Conservation (phyloP, 2,797 vertebrate genomes). For the Sciurus carolinensis region DNA sequence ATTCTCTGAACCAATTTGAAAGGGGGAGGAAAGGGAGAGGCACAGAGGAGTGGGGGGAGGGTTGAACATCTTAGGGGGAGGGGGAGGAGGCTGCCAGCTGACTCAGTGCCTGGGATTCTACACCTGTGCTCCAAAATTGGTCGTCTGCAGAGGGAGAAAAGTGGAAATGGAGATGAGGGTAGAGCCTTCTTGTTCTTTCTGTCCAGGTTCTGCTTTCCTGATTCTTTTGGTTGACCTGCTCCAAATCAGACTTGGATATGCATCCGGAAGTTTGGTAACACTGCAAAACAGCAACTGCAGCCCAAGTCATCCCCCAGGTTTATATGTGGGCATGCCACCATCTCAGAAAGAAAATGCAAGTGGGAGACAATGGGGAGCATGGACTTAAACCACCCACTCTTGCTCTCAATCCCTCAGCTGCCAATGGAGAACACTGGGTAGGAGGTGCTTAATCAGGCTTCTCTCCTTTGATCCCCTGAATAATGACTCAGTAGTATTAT, state of each 20-base stretch:
- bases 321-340: too few relatives aligned
- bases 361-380: not conserved
- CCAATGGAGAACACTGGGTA: not conserved
- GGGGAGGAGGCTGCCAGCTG: not conserved
- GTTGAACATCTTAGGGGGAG: not conserved
- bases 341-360: not conserved
- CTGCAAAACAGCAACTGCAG: not conserved
- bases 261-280: not conserved
- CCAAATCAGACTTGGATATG: not conserved
- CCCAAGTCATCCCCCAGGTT: not conserved
- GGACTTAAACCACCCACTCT: not conserved
- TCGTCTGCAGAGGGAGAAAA: not conserved
- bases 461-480: not conserved
- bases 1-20: slow-evolving; percentile 52
- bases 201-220: not conserved
- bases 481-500: not conserved
- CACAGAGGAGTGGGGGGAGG: accelerated
- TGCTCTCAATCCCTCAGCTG: not conserved
- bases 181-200: not conserved
- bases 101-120: too few relatives aligned
- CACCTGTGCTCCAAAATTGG: not conserved
- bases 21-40: too few relatives aligned
- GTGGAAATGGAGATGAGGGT: accelerated
- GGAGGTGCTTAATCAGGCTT: not conserved
- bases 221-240: not conserved